A percentile compares a stretch with the other conserved stretches of the same genome.
Evolutionary conservation across 2,888 invertebrate genomes (phyloP).

Genomic region (Microctonus aethiopoides): DNA sequence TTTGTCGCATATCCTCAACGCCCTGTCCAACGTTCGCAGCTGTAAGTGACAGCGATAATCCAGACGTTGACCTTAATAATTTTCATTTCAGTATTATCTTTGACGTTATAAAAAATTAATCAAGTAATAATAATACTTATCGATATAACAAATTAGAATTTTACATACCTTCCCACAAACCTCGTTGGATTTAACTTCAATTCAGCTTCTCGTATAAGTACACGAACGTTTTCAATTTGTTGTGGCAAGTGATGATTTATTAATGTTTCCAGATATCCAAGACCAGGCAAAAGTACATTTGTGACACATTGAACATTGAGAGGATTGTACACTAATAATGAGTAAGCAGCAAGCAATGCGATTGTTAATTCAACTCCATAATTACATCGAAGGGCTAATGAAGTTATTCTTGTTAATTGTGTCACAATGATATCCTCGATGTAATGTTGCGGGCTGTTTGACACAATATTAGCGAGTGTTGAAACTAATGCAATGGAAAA

Average conservation of each 20-base stretch:
- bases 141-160: neutral
- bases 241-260: conserved; percentile 67
- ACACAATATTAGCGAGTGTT: conserved; percentile 73
- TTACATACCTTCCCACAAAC: conserved; percentile 60
- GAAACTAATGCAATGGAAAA: conserved; percentile 72
- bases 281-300: conserved; percentile 68
- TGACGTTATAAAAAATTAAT: neutral
- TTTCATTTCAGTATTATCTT: neutral
- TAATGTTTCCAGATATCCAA: conserved; percentile 69
- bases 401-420: conserved; percentile 71
- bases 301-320: conserved; percentile 68
- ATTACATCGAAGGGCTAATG: conserved; percentile 71
- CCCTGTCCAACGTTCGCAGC: conserved; percentile 68
- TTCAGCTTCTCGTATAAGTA: conserved; percentile 71
- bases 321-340: conserved; percentile 70
- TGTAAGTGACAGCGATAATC: conserved; percentile 62
- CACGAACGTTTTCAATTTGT: conserved; percentile 69
- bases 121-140: neutral
- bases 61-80: conserved; percentile 55
- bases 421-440: conserved; percentile 75
- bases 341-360: conserved; percentile 75
- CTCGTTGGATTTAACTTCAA: conserved; percentile 64
- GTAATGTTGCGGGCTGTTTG: conserved; percentile 69
- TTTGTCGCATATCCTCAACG: conserved; percentile 73
- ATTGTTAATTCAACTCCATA: conserved; percentile 72